Base-by-base conservation (phyloP, 2,113 vertebrate species). In the Genyomyrus donnyi region DNA sequence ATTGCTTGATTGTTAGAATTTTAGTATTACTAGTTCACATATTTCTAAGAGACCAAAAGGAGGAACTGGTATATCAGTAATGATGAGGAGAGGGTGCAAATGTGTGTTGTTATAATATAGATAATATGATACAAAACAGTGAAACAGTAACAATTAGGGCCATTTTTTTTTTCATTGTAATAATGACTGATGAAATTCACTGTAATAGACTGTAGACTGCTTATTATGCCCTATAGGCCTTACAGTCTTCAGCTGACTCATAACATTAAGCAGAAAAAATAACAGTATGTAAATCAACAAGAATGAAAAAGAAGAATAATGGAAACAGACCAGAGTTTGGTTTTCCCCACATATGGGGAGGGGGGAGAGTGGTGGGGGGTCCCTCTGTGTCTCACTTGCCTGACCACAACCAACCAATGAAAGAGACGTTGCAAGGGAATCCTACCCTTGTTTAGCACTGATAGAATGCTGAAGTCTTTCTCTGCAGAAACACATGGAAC, bases 21-120 rank as follows among this genome's bases (percentile, higher is more conserved):
- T 56, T 87, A 48, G 62, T 80, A 48, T 52, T 49, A 89, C 42
- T 50, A 19, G 48, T 49, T 50, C 15, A 50, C n/a, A 80, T 31
- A 53, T 62, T 58, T 89, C 24, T 19, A 42, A 35, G 62, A 85
- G 10, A 31, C 77, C 50, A 89, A 84, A 89, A 52, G 11, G 10
- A 85, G 31, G 3, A n/a, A 24, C 39, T 5, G 8, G 39, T 27
- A 48, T 85, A 45, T 85, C 39, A 27, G 39, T 24, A 46, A 62
- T 15, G 52, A 46, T 48, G 35, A 84, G 39, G n/a, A 27, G 15
- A 85, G 52, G n/a, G 11, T 80, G 5, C 21, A 85, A 45, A 39
- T 24, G 21, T 89, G 27, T 56, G 89, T 88, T 89, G 91, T 31
- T 66, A 91, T 80, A 91, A 50, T 77, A 90, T 45, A 84, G 91